phyloP scores from a whole-genome alignment of 2,113 vertebrate genomes.

The Elgaria multicarinata region DNA sequence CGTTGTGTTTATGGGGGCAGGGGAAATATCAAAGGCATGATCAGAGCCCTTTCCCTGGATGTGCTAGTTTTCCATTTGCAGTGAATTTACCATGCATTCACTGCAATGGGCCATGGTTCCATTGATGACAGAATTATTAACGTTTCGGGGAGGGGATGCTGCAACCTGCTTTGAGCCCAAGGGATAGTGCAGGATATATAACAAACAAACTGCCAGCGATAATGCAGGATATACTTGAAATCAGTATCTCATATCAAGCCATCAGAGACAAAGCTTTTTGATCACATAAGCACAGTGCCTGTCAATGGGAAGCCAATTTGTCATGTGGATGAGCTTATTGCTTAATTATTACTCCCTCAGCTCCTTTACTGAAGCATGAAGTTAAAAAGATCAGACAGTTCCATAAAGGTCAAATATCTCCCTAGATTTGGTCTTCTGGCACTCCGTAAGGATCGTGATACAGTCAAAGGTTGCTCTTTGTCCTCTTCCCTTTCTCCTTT shows the following conservation, averaged over 20 bases:
- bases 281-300: not conserved
- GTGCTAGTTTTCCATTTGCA: not conserved
- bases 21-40: not conserved
- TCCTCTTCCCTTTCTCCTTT: not conserved
- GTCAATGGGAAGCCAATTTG: constrained; percentile 21
- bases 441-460: not conserved
- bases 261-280: not conserved
- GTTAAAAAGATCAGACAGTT: constrained; percentile 12
- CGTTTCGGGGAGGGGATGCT: not conserved
- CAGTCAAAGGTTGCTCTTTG: not conserved
- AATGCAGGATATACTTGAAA: not conserved
- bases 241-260: constrained; percentile 1
- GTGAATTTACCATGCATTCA: not conserved
- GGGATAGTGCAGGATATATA: not conserved
- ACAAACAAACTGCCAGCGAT: not conserved
- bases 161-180: not conserved
- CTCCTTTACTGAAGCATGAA: constrained; percentile 7
- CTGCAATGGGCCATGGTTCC: not conserved
- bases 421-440: not conserved
- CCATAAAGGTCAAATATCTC: constrained; percentile 9
- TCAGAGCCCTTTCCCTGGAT: not conserved
- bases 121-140: not conserved
- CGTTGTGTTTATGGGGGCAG: not conserved
- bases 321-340: constrained; percentile 11
- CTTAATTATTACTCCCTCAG: constrained; percentile 27